These are phyloP conservation scores for Eristalis tenax DNA, from an alignment of 2,888 invertebrate genomes.

Conservation along the genomic window DNA sequence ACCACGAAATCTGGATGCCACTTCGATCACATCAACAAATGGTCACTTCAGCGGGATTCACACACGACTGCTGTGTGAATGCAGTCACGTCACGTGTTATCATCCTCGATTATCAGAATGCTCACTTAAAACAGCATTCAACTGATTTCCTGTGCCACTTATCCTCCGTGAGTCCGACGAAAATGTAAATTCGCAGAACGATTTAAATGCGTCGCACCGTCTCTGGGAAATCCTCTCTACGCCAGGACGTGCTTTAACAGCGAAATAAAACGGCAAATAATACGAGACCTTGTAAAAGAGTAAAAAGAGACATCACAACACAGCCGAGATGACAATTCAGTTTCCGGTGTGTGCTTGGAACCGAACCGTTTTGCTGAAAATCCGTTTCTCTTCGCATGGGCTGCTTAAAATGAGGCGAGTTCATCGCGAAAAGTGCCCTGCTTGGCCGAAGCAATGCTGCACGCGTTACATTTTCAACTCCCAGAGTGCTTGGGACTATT, in stretches of 20 bases:
- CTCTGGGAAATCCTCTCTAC: neutral
- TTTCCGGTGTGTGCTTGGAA: too few relatives aligned
- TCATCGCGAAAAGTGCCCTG: too few relatives aligned
- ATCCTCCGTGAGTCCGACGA: neutral
- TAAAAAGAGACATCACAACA: neutral
- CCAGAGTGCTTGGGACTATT: too few relatives aligned
- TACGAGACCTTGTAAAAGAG: neutral
- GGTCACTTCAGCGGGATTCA: neutral
- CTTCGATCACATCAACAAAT: neutral
- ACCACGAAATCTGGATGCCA: neutral
- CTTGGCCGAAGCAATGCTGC: too few relatives aligned
- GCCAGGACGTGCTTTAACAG: neutral
- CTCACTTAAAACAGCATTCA: neutral
- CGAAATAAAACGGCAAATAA: too few relatives aligned
- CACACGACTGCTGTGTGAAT: neutral
- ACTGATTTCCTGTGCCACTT: neutral
- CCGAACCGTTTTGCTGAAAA: too few relatives aligned
- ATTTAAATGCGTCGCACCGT: neutral
- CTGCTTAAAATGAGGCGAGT: too few relatives aligned
- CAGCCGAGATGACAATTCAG: too few relatives aligned
- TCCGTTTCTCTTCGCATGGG: too few relatives aligned
- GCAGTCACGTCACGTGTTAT: neutral
- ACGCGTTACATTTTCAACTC: too few relatives aligned
- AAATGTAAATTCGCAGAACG: neutral
- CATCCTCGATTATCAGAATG: neutral